Conservation (phyloP, 37 sponge, comb jelly and placozoan species). For the Hormiphora californensis region DNA sequence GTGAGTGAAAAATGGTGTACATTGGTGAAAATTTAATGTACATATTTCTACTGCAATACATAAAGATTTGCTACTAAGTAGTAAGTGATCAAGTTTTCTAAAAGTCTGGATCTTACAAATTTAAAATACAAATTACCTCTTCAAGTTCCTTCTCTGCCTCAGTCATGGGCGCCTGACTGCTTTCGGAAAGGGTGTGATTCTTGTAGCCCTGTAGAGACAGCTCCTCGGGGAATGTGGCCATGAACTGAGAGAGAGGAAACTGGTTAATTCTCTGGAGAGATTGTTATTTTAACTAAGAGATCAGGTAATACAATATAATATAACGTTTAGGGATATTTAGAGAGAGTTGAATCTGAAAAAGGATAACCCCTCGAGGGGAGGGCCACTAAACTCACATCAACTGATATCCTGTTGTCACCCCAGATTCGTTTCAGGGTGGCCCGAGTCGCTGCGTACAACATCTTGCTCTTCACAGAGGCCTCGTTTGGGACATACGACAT, state of each 20-base stretch:
- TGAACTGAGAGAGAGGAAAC: background rate
- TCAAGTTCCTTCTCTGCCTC: conserved; percentile 68
- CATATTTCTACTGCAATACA: too few relatives aligned
- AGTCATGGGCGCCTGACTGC: conserved; percentile 82
- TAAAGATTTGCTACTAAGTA: too few relatives aligned
- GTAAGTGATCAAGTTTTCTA: too few relatives aligned
- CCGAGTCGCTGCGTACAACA: conserved; percentile 94
- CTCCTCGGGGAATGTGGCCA: conserved; percentile 62
- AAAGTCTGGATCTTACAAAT: too few relatives aligned
- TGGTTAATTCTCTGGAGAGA: too few relatives aligned
- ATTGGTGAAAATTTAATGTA: too few relatives aligned
- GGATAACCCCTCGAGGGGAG: too few relatives aligned
- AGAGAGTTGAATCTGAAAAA: too few relatives aligned
- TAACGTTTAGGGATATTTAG: background rate
- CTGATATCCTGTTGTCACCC: conserved; percentile 63
- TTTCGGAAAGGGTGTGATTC: conserved; percentile 61
- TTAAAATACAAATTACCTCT: conserved; percentile 3
- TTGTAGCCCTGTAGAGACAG: conserved; percentile 72
- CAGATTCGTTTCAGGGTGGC: conserved; percentile 83
- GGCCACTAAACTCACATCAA: conserved; percentile 73
- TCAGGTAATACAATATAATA: background rate
- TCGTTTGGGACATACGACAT: conserved; percentile 44
- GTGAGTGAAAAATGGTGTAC: too few relatives aligned
- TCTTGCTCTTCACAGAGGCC: conserved; percentile 62
- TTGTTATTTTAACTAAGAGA: background rate